A percentile compares a stretch with the other conserved stretches of the same genome.
Conservation (phyloP, 2,888 invertebrate species). For the Sepiola atlantica region DNA sequence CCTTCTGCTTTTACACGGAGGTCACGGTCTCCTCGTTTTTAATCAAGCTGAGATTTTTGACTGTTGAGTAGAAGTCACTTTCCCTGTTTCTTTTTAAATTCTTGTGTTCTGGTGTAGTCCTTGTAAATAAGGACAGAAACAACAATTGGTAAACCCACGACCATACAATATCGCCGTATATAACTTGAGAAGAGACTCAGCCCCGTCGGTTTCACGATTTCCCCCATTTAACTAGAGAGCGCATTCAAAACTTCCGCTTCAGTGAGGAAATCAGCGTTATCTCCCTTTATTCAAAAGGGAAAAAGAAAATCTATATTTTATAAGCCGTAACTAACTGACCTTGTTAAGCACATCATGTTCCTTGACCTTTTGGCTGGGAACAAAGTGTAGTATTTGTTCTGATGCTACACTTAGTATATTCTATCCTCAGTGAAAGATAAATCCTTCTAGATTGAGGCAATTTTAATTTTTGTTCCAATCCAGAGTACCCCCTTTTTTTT, state of each 20-base stretch:
- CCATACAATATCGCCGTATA: conserved; percentile 50
- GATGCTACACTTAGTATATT: too few species aligned
- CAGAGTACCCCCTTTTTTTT: too few species aligned
- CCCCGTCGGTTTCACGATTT: background rate
- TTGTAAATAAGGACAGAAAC: conserved; percentile 49
- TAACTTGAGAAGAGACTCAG: background rate
- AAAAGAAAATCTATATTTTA: too few species aligned
- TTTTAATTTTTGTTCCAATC: too few species aligned
- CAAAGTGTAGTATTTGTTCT: too few species aligned
- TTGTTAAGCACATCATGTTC: too few species aligned
- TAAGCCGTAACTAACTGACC: too few species aligned
- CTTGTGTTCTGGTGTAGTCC: conserved; percentile 52
- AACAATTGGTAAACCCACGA: conserved; percentile 50
- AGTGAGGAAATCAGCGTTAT: background rate
- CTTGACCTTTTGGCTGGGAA: too few species aligned
- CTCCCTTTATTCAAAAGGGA: background rate
- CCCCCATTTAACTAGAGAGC: background rate
- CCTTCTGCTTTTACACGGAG: background rate
- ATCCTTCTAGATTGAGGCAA: too few species aligned
- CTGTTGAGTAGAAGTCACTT: background rate
- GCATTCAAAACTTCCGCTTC: background rate
- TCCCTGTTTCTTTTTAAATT: conserved; percentile 50
- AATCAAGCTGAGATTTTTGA: too few species aligned
- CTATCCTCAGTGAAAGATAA: too few species aligned
- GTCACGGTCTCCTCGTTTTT: background rate